Conservation (phyloP, 2,888 invertebrate genomes). For the Quadroppia sp. region DNA sequence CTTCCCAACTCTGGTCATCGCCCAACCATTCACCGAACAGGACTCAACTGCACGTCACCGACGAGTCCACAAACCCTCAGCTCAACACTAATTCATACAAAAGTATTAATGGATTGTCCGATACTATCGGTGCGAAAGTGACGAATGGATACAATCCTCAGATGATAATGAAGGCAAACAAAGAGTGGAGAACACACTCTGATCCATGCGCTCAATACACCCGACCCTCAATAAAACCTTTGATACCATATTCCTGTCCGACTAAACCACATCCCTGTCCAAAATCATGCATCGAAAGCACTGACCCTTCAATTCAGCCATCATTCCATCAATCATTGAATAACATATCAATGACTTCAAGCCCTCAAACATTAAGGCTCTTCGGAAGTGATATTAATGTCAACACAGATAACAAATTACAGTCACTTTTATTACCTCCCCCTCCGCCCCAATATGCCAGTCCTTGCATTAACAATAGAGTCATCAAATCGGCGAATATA, state of each 20-base stretch:
- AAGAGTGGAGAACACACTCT: not conserved
- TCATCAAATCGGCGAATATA: not conserved
- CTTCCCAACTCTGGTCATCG: not conserved
- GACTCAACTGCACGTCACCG: not conserved
- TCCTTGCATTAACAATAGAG: not conserved
- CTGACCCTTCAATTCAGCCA: not conserved
- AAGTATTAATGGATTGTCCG: not conserved
- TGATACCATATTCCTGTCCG: too few relatives aligned
- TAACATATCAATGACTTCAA: conserved; percentile 15
- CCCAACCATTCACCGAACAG: not conserved
- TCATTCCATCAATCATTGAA: conserved; percentile 23
- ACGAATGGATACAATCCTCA: not conserved
- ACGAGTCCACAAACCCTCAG: not conserved
- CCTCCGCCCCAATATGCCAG: conserved; percentile 9
- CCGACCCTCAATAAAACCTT: not conserved
- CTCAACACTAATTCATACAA: not conserved
- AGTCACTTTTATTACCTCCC: conserved; percentile 21
- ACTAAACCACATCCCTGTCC: too few relatives aligned
- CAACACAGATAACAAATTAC: not conserved
- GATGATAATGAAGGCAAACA: not conserved
- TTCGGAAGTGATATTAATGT: conserved; percentile 24
- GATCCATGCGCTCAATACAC: not conserved
- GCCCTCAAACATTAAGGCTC: conserved; percentile 6
- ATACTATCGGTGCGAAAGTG: not conserved
- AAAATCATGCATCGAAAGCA: not conserved